These are phyloP conservation scores for Erethizon dorsatum DNA, from an alignment of 2,797 vertebrate genomes.

Conservation along the genomic window DNA sequence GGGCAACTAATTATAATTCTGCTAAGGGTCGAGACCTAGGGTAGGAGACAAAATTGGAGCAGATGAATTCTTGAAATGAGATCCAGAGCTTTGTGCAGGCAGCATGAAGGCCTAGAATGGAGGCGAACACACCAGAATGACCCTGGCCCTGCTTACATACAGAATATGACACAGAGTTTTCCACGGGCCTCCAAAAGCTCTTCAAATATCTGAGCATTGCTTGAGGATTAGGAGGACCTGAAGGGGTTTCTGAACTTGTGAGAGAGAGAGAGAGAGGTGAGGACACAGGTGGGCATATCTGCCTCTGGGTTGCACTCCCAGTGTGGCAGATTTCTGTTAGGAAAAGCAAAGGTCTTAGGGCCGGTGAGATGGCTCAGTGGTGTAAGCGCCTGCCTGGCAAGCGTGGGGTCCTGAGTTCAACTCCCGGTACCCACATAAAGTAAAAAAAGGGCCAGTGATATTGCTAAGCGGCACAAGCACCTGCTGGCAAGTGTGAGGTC, in stretches of 20 bases:
- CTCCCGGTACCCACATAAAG: no score
- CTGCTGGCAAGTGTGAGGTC: no score
- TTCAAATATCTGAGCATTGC: background rate
- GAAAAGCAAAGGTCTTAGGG: background rate
- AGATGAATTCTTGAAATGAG: conserved; percentile 58
- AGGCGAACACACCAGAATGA: background rate
- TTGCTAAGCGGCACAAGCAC: no score
- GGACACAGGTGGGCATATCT: background rate
- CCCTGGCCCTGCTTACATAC: background rate
- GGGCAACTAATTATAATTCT: conserved; percentile 78
- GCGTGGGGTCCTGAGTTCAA: no score
- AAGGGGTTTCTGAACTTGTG: background rate
- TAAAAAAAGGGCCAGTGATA: no score
- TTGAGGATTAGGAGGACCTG: conserved; percentile 31
- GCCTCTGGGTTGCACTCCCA: background rate
- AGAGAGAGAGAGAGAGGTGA: background rate
- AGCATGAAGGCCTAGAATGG: background rate
- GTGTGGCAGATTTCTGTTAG: background rate
- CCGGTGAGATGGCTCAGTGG: no score
- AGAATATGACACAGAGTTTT: background rate
- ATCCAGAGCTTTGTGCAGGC: conserved; percentile 42
- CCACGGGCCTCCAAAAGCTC: conserved; percentile 9
- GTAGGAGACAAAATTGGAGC: conserved; percentile 69
- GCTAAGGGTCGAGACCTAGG: conserved; percentile 60
- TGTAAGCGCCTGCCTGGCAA: no score